A percentile compares a stretch with the other conserved stretches of the same genome.
These are phyloP conservation scores for Ophion ellenae DNA, from an alignment of 2,888 invertebrate species.

Conservation along the genomic window DNA sequence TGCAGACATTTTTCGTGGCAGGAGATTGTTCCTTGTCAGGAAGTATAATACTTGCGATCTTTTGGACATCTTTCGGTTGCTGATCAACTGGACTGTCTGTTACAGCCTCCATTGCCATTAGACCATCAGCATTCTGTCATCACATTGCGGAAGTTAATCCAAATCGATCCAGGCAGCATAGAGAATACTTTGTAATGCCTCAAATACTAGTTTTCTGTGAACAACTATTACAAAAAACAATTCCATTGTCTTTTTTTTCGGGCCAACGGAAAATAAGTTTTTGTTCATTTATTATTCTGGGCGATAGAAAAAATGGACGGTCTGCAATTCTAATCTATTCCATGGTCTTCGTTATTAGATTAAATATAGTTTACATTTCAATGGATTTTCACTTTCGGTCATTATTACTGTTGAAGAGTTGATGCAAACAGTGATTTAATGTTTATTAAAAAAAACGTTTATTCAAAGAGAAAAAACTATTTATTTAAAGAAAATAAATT, in stretches of 20 bases:
- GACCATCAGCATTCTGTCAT: neutral
- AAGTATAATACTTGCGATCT: neutral
- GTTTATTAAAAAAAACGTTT: neutral
- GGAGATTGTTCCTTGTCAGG: conserved; percentile 21
- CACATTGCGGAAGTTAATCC: neutral
- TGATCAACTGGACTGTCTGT: conserved; percentile 1
- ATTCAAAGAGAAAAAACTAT: too few relatives aligned
- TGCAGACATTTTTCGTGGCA: conserved; percentile 31
- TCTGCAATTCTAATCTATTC: neutral
- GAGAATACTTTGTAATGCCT: neutral
- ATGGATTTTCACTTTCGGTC: neutral
- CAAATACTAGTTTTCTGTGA: neutral
- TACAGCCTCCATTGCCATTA: neutral
- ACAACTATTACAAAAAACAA: neutral
- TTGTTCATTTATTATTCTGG: neutral
- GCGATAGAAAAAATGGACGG: neutral
- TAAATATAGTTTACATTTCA: too few relatives aligned
- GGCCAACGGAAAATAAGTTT: neutral
- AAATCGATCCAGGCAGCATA: neutral
- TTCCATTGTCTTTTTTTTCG: neutral
- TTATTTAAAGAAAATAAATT: too few relatives aligned
- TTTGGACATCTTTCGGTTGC: conserved; percentile 10
- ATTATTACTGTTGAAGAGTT: neutral
- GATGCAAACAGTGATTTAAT: neutral
- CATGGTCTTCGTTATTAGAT: neutral